Conservation (phyloP, 2,888 invertebrate species). For the Nemapogon koenigi region DNA sequence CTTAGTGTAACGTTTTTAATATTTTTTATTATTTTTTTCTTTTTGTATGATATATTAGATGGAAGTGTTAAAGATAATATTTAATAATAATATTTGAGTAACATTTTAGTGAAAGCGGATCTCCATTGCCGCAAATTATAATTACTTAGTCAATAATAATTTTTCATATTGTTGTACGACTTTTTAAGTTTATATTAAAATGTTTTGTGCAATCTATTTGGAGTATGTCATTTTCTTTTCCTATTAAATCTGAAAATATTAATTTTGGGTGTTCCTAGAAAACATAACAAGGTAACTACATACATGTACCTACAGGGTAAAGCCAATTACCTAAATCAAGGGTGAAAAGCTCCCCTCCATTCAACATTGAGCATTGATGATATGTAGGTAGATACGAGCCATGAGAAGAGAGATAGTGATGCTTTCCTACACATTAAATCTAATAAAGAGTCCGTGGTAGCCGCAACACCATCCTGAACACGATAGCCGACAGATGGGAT, state of each 20-base stretch:
- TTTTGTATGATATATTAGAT: conserved; percentile 66
- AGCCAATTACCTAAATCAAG: no score
- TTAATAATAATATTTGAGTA: conserved; percentile 67
- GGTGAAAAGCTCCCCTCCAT: no score
- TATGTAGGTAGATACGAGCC: no score
- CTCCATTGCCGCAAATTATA: conserved; percentile 74
- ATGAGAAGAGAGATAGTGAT: no score
- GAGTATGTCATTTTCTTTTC: conserved; percentile 26
- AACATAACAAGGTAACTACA: no score
- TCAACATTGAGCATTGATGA: no score
- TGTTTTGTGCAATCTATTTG: conserved; percentile 77
- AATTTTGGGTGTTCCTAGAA: no score
- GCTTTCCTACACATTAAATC: no score
- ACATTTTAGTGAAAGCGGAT: conserved; percentile 69
- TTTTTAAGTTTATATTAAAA: conserved; percentile 89
- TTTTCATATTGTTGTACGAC: conserved; percentile 87
- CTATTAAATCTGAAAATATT: background rate
- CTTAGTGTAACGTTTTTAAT: conserved; percentile 62
- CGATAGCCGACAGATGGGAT: no score
- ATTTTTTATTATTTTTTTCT: conserved; percentile 60
- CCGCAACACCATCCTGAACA: no score
- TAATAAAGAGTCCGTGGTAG: no score
- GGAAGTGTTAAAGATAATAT: conserved; percentile 68
- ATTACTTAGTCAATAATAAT: conserved; percentile 81
- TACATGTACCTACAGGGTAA: no score